phyloP scores from a whole-genome alignment of 2,113 vertebrate genomes.

The Xenopus laevis region DNA sequence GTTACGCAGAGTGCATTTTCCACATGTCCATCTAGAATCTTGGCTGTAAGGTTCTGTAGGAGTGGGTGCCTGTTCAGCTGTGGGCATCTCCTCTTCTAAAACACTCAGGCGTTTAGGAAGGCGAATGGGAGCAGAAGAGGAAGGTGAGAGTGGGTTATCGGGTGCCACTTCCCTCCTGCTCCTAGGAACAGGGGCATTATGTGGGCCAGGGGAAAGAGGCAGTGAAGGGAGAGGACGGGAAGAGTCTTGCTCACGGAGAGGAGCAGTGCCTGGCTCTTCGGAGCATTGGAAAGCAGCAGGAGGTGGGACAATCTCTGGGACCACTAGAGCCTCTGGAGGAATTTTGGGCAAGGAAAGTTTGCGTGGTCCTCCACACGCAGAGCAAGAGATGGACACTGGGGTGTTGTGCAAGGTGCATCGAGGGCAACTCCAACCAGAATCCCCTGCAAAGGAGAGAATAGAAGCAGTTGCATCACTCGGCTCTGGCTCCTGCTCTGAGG shows the following conservation, averaged over 20 bases:
- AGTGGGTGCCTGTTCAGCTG: constrained; percentile 67
- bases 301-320: constrained; percentile 86
- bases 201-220: constrained; percentile 73
- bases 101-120: constrained; percentile 80
- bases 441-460: background rate
- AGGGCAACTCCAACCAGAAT: constrained; percentile 83
- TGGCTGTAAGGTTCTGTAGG: constrained; percentile 64
- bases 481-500: constrained; percentile 52
- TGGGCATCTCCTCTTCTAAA: constrained; percentile 74
- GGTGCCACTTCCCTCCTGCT: constrained; percentile 93
- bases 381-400: constrained; percentile 86
- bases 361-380: constrained; percentile 87
- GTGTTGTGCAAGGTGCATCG: constrained; percentile 93
- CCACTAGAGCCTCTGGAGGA: constrained; percentile 91
- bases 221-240: constrained; percentile 59
- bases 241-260: constrained; percentile 52
- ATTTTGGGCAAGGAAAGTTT: constrained; percentile 94
- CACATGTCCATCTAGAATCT: constrained; percentile 90
- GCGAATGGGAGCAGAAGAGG: constrained; percentile 67
- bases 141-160: constrained; percentile 51
- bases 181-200: constrained; percentile 91
- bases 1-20: constrained; percentile 90
- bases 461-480: constrained; percentile 45
- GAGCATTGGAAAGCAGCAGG: constrained; percentile 63
- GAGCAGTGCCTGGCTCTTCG: constrained; percentile 61